A percentile compares a stretch with the other conserved stretches of the same genome.
Evolutionary conservation across 2,797 vertebrate species (phyloP).

Genomic region (Graptemys geographica): DNA sequence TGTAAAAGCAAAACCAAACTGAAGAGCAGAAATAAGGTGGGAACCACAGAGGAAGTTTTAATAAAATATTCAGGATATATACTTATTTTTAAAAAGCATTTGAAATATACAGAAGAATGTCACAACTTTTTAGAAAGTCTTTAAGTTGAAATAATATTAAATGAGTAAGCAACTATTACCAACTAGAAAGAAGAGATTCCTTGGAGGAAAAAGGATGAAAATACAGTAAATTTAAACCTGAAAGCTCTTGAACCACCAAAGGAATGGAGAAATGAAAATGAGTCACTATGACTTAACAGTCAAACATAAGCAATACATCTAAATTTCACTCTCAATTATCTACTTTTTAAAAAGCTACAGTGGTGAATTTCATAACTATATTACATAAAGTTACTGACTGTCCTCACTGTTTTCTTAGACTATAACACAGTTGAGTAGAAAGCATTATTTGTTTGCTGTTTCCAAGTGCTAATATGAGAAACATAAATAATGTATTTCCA

Average conservation of each 20-base stretch:
- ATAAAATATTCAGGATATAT: neutral
- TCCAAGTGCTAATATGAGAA: neutral
- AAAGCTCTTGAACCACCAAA: neutral
- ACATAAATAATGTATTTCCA: neutral
- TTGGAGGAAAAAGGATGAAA: neutral
- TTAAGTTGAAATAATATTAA: neutral
- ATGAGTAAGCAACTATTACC: rapidly evolving
- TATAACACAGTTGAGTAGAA: neutral
- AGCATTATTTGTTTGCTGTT: neutral
- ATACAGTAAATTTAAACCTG: neutral
- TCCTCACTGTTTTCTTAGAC: neutral
- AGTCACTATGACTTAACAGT: neutral
- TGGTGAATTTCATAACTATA: neutral
- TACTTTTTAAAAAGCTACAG: neutral
- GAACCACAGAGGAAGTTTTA: neutral
- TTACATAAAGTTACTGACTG: neutral
- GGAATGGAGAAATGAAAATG: neutral
- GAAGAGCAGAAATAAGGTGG: neutral
- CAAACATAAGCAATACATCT: neutral
- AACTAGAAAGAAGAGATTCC: neutral
- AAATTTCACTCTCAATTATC: neutral
- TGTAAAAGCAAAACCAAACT: neutral
- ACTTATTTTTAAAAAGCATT: neutral
- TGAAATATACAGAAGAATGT: neutral
- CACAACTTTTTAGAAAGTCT: neutral